These are phyloP conservation scores for Phrynosoma blainvillii DNA, from an alignment of 2,113 vertebrate genomes.

Conservation along the genomic window DNA sequence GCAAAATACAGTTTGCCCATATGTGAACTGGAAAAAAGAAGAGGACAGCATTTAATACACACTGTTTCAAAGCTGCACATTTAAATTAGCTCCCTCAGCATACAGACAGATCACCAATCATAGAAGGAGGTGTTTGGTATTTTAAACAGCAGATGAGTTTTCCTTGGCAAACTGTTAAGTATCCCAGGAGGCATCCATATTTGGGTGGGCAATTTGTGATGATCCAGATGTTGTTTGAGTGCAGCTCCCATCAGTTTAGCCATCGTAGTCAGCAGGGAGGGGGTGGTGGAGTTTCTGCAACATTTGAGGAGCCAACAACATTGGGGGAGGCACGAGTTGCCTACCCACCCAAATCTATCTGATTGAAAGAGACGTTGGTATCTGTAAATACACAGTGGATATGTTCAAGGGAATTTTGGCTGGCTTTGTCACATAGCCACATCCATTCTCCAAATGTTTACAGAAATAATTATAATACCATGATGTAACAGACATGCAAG, in stretches of 20 bases:
- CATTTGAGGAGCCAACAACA: neutral
- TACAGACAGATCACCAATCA: too few species aligned
- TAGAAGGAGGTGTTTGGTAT: too few species aligned
- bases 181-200: too few species aligned
- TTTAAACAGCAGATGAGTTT: too few species aligned
- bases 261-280: too few species aligned
- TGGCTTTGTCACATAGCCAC: neutral
- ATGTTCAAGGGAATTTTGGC: neutral
- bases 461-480: neutral
- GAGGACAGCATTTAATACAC: neutral
- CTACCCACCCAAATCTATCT: neutral
- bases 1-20: too few species aligned
- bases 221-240: too few species aligned
- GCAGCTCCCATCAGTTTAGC: too few species aligned
- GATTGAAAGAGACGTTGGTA: neutral
- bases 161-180: too few species aligned
- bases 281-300: too few species aligned
- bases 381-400: neutral
- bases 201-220: too few species aligned
- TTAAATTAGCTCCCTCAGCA: neutral
- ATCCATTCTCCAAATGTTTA: neutral
- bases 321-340: too few species aligned
- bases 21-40: neutral
- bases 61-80: neutral
- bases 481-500: neutral